Evolutionary conservation across 2,113 vertebrate genomes (phyloP), one percentile per base, ranked within the genome.

Genomic region (Recurvirostra avosetta): DNA sequence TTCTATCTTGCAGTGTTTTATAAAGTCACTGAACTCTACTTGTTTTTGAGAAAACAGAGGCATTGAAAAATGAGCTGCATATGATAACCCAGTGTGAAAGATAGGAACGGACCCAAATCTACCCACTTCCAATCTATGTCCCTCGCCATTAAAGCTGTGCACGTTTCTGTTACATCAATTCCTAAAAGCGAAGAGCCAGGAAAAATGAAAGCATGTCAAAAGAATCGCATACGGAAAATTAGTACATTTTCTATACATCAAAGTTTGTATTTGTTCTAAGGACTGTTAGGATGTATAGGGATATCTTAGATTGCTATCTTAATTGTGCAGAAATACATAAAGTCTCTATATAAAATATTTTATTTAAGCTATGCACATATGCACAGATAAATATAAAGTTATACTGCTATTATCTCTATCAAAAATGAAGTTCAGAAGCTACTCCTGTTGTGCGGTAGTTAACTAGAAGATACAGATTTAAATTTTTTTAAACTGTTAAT

Each of bases 141-240:
- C 29, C 68, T 18, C 27, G 14, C 20, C 30, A 53, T 80, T 38
- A 53, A 70, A 86, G 19, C 22, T 40, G 40, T 19, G 23, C 29
- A n/a, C 29, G 11, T 15, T 56, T n/a, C 55, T 55, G 9, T 34
- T 56, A 38, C 11, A 49, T 26, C 30, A 53, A 3, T 12, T 68
- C 38, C 29, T 63, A 15, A 75, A 73, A 49, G 9, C 10, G 15
- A 78, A 87, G 41, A 81, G 71, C 5, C 7, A 14, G 18, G 12
- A 1, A 45, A 92, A 87, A 56, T 15, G 7, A 67, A 74, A 63
- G 36, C n/a, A 50, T 21, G 34, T 49, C 19, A 23, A 30, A 77
- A 74, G 29, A 52, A 66, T 4, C 0, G 0, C 26, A 6, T 19
- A 13, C 2, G 6, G 50, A 58, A 86, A 63, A 71, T 26, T 7